A percentile compares a stretch with the other conserved stretches of the same genome.
Evolutionary conservation across 2,888 invertebrate species (phyloP).

Genomic region (Crematogaster levior): DNA sequence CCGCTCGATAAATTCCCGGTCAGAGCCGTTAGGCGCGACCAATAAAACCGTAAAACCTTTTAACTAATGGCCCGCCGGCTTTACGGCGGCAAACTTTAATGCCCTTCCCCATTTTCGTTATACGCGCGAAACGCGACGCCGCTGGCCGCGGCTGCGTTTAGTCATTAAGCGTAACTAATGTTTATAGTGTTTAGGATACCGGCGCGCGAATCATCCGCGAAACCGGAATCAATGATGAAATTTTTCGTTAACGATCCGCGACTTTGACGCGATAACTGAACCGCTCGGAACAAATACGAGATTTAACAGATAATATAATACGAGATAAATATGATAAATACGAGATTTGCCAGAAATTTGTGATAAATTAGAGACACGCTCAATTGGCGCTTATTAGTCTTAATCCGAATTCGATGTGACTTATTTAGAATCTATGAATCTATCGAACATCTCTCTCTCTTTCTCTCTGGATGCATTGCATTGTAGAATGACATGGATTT

Average conservation of each 20-base stretch:
- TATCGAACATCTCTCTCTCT: neutral
- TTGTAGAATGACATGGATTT: neutral
- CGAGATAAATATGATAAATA: neutral
- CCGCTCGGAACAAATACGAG: neutral
- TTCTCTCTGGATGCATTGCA: no score
- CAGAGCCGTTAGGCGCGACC: constrained; percentile 72
- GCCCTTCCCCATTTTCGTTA: constrained; percentile 50
- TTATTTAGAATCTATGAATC: neutral
- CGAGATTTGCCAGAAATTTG: neutral
- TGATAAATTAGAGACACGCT: constrained; percentile 2
- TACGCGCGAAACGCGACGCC: constrained; percentile 48
- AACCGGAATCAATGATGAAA: constrained; percentile 26
- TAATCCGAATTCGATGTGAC: neutral
- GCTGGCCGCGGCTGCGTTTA: constrained; percentile 39
- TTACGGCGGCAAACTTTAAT: constrained; percentile 69
- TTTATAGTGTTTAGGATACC: constrained; percentile 10
- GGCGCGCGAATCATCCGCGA: constrained; percentile 37
- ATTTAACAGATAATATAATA: neutral
- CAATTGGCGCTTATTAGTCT: neutral
- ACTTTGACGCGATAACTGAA: neutral
- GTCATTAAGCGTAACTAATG: constrained; percentile 70
- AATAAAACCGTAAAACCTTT: constrained; percentile 79
- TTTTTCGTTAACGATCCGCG: constrained; percentile 46
- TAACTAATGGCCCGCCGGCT: constrained; percentile 75
- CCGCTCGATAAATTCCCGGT: constrained; percentile 77